Base-by-base conservation (phyloP, 2,888 invertebrate species). In the Tetragnatha montana region DNA sequence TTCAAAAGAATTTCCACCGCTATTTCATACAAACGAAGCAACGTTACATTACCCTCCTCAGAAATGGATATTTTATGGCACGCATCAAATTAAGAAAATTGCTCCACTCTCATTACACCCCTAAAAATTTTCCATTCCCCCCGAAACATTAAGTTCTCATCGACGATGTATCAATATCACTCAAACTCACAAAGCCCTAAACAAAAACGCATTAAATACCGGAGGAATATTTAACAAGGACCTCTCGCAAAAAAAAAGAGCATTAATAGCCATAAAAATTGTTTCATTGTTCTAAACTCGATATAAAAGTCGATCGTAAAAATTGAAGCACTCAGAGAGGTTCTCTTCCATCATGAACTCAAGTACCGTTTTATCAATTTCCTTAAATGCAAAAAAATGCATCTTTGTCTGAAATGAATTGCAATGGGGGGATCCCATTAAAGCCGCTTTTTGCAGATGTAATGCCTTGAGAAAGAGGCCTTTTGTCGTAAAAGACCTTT, bases 261-360 rank as follows among this genome's bases (percentile, higher is more conserved):
- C 60, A 17, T 60, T 60, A 60, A 60, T 60, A 60, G 60, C 60
- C 60, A 60, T 60, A 60, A 60, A 60, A 60, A 60, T 60, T 8
- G 60, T 60, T 60, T 17, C 60, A 60, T 60, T 60, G 60, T 60
- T 60, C 60, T 60, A 60, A 60, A 60, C 10, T 10, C 60, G 60
- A 60, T 60, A 60, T 60, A 60, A 60, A 60, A 60, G 60, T 60
- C 60, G 60, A 60, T 60, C 60, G 60, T 60, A 60, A 60, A 60
- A 60, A 60, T 60, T 60, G 60, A 60, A 60, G 60, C 60, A 60
- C 60, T 60, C 60, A 60, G 17, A 60, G 4, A 17, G 14, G 17
- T 60, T 60, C 17, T 60, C 60, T 60, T 60, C 17, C 60, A 60
- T 60, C 60, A 35, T 35, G 35, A 12, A 60, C 60, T 60, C 60